phyloP scores from a whole-genome alignment of 2,113 vertebrate species.

The Genyomyrus donnyi region DNA sequence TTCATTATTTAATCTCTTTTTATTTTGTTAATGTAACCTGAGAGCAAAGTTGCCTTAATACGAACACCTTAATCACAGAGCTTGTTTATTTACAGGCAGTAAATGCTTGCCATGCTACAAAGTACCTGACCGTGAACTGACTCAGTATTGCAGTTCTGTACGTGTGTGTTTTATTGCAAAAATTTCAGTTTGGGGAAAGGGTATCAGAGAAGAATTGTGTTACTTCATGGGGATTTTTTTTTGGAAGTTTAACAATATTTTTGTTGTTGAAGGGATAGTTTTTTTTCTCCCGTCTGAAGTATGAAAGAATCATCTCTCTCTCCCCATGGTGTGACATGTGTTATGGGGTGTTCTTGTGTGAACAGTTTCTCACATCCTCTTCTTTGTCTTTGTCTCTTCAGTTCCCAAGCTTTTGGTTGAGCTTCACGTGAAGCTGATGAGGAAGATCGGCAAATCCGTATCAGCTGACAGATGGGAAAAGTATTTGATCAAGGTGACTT shows the following conservation, averaged over 20 bases:
- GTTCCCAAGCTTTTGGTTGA: constrained; percentile 93
- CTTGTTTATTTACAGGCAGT: not conserved
- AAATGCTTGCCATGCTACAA: not conserved
- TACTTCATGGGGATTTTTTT: not conserved
- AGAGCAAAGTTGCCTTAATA: not conserved
- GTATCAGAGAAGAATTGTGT: not conserved
- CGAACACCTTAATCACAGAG: not conserved
- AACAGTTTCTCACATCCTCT: not conserved
- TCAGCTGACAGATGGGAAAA: constrained; percentile 95
- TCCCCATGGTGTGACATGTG: not conserved
- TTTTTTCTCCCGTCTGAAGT: not conserved
- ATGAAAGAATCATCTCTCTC: not conserved
- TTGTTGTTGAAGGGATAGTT: not conserved
- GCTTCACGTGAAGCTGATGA: constrained; percentile 93
- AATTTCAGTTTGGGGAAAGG: not conserved
- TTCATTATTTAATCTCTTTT: not conserved
- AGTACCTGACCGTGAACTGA: not conserved
- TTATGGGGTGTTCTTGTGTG: not conserved
- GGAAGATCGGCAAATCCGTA: constrained; percentile 92
- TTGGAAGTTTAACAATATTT: not conserved
- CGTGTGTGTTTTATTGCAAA: not conserved
- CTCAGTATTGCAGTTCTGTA: not conserved
- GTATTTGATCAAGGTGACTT: constrained; percentile 86
- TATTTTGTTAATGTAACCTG: not conserved
- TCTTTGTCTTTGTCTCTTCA: constrained; percentile 44